A percentile compares a stretch with the other conserved stretches of the same genome.
Evolutionary conservation across 2,113 vertebrate genomes (phyloP).

Genomic region (Lonchura striata): DNA sequence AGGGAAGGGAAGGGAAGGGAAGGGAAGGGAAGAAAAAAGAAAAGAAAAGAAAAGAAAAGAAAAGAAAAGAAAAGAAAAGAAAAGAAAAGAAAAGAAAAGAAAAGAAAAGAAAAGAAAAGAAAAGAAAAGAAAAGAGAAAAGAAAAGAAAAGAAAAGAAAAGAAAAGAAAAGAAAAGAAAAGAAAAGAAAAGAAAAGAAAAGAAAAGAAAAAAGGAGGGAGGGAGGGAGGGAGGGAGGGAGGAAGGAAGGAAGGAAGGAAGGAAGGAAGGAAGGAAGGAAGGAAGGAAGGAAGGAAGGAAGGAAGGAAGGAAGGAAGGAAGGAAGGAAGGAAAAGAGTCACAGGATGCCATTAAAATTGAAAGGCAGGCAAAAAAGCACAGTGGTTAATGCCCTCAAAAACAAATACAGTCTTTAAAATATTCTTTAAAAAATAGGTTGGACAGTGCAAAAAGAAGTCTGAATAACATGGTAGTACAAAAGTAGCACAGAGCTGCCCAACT

Average conservation of each 20-base stretch:
- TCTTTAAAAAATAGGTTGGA: not conserved
- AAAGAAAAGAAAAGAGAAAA: accelerated
- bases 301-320: accelerated
- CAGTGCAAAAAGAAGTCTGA: not conserved
- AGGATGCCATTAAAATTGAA: not conserved
- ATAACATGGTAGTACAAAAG: not conserved
- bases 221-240: too few species aligned
- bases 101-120: accelerated
- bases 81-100: too few species aligned
- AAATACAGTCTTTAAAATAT: not conserved
- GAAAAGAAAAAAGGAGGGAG: accelerated
- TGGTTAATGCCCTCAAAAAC: not conserved
- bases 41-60: accelerated
- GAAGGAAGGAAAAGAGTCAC: too few species aligned
- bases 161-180: accelerated
- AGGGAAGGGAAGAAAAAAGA: accelerated
- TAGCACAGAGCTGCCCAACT: accelerated
- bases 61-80: too few species aligned
- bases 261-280: too few species aligned
- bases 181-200: accelerated
- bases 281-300: accelerated
- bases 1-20: too few species aligned
- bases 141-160: accelerated
- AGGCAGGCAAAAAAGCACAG: not conserved
- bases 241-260: accelerated